Base-by-base conservation (phyloP, 2,888 invertebrate genomes). In the Halocaridina rubra region DNA sequence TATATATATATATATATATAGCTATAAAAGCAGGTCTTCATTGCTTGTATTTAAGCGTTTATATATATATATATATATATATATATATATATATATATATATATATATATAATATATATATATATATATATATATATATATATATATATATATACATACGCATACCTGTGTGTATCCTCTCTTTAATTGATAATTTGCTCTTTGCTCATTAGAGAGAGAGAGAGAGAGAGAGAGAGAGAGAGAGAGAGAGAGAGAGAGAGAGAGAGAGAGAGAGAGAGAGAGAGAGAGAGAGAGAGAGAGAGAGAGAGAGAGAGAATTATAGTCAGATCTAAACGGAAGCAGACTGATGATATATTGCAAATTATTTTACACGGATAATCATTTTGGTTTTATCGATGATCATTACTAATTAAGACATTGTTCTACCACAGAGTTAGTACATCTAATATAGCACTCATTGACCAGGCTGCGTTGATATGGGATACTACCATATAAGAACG, bases 151-250 rank as follows among this genome's bases (percentile, higher is more conserved):
- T 53, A 0, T 53, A 10, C 8, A 53, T 53, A 53, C 19, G 16
- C 19, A 3, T 53, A 5, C 19, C 1, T 53, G 3, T 4, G 16
- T 53, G 19, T 4, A 10, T 53, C 16, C 3, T 3, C 53, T 7
- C 53, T n/a, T 53, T n/a, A 3, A 53, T n/a, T n/a, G 19, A 10
- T 16, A 19, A 53, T 53, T 4, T 53, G 53, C 53, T n/a, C 16
- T 53, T 53, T 53, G 16, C 16, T 53, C n/a, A 53, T n/a, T 53
- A 33, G 33, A 33, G 72, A 1, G 5, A 33, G 33, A 33, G 72
- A 72, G 72, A 39, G 39, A 39, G 39, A 69, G 69, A 29, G 30
- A 69, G 29, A 69, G 69, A 69, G 69, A 69, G 69, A 69, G 69
- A 29, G 69, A 29, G 29, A 29, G 10, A 29, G 69, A 29, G 69